A percentile compares a stretch with the other conserved stretches of the same genome.
Conservation (phyloP, 2,113 vertebrate species). For the Odontophorus gujanensis region DNA sequence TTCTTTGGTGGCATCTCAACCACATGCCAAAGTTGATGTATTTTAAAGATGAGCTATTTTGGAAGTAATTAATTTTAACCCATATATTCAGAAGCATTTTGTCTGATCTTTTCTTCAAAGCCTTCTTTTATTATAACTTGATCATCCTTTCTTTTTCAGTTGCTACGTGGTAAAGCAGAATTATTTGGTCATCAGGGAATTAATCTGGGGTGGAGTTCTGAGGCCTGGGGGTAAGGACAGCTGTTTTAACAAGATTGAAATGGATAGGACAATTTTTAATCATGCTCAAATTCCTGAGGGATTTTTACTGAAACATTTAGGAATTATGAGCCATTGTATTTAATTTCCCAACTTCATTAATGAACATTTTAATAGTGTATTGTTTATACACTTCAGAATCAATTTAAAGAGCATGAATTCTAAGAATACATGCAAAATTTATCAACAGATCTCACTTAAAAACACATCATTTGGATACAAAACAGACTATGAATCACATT, state of each 20-base stretch:
- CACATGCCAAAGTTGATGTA: background rate
- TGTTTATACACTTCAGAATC: background rate
- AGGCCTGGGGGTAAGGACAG: background rate
- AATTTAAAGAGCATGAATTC: background rate
- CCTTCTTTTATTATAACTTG: background rate
- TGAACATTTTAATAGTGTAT: background rate
- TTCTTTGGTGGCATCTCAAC: background rate
- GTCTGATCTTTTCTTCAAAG: background rate
- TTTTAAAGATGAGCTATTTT: background rate
- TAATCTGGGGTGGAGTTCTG: background rate
- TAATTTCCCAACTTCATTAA: no score
- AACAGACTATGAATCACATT: background rate
- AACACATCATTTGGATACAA: background rate
- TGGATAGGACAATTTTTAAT: background rate
- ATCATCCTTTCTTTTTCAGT: background rate
- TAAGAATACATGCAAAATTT: background rate
- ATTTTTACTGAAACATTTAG: slow-evolving; percentile 13
- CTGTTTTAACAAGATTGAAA: background rate
- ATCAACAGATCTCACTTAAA: background rate
- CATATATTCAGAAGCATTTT: background rate
- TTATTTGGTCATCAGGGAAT: background rate
- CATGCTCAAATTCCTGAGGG: background rate
- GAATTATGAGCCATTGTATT: background rate
- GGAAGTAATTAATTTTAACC: background rate
- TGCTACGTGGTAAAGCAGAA: background rate